These are phyloP conservation scores for Strigops habroptila DNA, from an alignment of 2,113 vertebrate species.

Conservation along the genomic window DNA sequence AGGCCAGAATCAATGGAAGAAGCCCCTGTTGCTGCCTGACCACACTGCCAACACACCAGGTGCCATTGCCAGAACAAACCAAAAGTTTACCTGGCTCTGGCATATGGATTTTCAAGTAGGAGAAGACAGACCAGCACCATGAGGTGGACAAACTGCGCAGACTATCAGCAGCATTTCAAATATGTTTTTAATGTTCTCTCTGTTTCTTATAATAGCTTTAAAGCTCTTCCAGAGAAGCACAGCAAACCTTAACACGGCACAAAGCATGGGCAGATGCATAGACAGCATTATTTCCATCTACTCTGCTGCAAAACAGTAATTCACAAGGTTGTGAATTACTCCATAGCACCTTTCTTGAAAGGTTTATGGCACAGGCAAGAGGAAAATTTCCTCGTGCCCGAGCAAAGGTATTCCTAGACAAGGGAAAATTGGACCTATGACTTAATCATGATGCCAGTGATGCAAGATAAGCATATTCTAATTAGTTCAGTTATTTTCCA, in stretches of 20 bases:
- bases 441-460: neutral
- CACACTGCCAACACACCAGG: neutral
- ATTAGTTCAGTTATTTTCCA: conserved; percentile 28
- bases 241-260: neutral
- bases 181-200: neutral
- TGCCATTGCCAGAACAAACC: neutral
- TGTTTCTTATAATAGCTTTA: neutral
- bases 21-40: neutral
- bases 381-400: conserved; percentile 6
- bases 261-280: neutral
- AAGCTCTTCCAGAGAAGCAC: neutral
- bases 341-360: neutral
- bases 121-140: neutral
- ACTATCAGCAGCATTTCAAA: neutral
- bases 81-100: neutral
- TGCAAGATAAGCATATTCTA: conserved; percentile 21
- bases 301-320: neutral
- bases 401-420: conserved; percentile 44
- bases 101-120: neutral
- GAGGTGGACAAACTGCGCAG: neutral
- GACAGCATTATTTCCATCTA: neutral
- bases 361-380: neutral
- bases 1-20: neutral
- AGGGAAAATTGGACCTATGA: neutral
- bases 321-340: neutral